These are phyloP conservation scores for Darevskia nairensis DNA, from an alignment of 2,797 vertebrate genomes.

Conservation along the genomic window DNA sequence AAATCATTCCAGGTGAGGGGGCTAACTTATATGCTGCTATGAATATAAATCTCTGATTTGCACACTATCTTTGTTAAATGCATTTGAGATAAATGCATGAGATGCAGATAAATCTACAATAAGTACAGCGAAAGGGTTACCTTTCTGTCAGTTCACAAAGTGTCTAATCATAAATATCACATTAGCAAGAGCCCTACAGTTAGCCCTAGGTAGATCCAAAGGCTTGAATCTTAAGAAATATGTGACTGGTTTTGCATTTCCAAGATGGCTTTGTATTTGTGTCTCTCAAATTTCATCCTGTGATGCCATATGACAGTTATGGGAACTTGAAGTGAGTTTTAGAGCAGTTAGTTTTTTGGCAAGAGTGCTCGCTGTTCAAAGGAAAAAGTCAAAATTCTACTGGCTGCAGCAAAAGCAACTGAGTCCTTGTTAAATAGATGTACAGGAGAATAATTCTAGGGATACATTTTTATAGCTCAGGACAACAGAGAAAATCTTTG, in stretches of 20 bases:
- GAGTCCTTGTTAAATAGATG: not conserved
- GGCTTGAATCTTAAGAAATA: not conserved
- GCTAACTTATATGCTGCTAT: too few species aligned
- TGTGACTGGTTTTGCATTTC: too few species aligned
- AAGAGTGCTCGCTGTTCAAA: too few species aligned
- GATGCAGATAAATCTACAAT: not conserved
- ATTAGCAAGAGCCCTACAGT: not conserved
- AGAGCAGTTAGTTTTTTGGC: not conserved
- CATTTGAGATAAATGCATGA: not conserved
- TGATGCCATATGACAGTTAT: not conserved
- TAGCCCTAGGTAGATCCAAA: not conserved
- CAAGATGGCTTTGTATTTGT: not conserved
- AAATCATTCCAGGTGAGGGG: not conserved
- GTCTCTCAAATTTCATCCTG: not conserved
- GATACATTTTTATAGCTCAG: not conserved
- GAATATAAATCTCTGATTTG: constrained; percentile 7
- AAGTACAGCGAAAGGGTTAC: not conserved
- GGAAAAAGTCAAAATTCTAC: not conserved
- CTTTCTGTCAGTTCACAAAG: not conserved
- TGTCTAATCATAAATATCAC: not conserved
- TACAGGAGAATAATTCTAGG: not conserved
- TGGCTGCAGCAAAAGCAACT: not conserved
- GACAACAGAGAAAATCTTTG: not conserved
- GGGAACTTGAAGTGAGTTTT: not conserved
- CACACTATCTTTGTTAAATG: not conserved